Conservation (phyloP, 2,888 invertebrate species). For the Aphidoletes aphidimyza region DNA sequence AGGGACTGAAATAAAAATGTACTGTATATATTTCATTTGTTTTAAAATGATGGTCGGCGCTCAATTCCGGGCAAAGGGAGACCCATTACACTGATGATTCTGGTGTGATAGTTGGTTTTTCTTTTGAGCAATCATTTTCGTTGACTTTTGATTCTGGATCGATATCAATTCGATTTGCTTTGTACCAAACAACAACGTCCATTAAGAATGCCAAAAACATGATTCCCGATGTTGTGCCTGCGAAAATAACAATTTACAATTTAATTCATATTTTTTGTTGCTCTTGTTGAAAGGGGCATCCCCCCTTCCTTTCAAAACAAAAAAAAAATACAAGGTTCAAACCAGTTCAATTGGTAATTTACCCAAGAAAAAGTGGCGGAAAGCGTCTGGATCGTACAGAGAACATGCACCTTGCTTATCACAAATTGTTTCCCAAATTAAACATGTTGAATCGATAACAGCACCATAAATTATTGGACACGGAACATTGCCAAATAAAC, state of each 20-base stretch:
- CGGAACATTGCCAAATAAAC: constrained; percentile 92
- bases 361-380: constrained; percentile 89
- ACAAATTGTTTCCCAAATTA: constrained; percentile 86
- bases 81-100: constrained; percentile 55
- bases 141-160: constrained; percentile 67
- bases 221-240: constrained; percentile 86
- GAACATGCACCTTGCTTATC: constrained; percentile 86
- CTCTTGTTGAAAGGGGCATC: no score
- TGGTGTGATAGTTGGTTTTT: constrained; percentile 60
- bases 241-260: background rate
- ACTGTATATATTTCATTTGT: no score
- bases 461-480: constrained; percentile 95
- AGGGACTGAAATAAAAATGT: no score
- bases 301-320: no score
- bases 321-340: no score
- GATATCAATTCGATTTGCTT: constrained; percentile 83
- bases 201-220: constrained; percentile 89
- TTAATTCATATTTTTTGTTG: background rate
- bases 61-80: no score
- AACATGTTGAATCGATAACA: constrained; percentile 90
- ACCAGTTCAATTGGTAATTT: constrained; percentile 60
- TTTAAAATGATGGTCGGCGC: no score
- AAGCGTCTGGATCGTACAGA: constrained; percentile 85
- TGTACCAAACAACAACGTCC: constrained; percentile 89
- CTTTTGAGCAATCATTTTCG: constrained; percentile 61